Evolutionary conservation across 2,888 invertebrate genomes (phyloP).

Genomic region (Amaurobius ferox): DNA sequence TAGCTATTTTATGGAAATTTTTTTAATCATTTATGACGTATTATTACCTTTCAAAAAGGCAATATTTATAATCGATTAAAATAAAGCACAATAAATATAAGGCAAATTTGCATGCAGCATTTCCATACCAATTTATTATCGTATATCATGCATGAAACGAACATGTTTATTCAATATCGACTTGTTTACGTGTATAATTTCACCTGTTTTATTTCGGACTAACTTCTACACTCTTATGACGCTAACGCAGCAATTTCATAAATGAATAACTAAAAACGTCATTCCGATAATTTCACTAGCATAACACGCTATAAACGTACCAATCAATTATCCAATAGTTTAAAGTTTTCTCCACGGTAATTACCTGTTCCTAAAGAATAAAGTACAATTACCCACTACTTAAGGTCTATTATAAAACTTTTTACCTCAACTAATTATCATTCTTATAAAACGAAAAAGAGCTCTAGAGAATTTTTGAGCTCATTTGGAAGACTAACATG

Average conservation of each 20-base stretch:
- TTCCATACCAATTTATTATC: background rate
- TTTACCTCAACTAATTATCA: background rate
- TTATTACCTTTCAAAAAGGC: too few species aligned
- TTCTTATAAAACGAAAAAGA: background rate
- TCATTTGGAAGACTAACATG: constrained; percentile 32
- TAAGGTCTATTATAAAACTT: background rate
- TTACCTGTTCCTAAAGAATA: background rate
- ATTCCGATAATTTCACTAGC: background rate
- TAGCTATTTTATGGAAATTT: too few species aligned
- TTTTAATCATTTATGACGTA: too few species aligned
- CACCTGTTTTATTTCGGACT: background rate
- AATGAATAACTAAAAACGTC: background rate
- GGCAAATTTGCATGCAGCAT: background rate
- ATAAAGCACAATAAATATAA: too few species aligned
- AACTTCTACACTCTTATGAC: background rate
- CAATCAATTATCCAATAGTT: background rate
- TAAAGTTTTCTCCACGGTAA: background rate
- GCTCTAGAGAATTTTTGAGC: background rate
- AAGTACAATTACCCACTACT: background rate
- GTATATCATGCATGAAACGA: background rate
- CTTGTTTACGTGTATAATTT: background rate
- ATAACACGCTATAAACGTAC: background rate
- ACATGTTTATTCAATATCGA: background rate
- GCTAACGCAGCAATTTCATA: background rate
- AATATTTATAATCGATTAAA: too few species aligned